These are phyloP conservation scores for human DNA, from an alignment of 2,113 vertebrate species.

Conservation along the genomic window DNA sequence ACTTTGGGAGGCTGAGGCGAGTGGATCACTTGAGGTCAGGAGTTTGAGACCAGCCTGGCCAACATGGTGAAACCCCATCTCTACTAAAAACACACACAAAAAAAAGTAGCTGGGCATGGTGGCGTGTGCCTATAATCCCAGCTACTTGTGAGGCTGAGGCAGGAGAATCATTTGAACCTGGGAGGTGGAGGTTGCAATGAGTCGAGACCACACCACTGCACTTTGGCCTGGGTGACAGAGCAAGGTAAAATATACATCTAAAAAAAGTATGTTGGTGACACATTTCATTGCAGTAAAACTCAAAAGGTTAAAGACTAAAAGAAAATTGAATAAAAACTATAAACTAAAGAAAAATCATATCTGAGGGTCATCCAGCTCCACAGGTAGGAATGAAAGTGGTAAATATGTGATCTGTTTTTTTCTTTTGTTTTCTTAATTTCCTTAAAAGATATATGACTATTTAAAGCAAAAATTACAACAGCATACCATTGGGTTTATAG, in stretches of 20 bases:
- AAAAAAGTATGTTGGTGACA: no score
- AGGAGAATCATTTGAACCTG: not conserved
- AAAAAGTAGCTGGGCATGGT: not conserved
- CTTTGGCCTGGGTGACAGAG: no score
- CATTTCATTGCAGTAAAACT: no score
- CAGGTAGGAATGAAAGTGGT: not conserved
- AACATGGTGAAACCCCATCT: not conserved
- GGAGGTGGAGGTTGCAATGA: not conserved
- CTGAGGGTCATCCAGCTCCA: not conserved
- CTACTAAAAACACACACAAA: not conserved
- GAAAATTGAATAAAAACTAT: not conserved
- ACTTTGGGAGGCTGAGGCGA: not conserved
- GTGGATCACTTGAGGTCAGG: not conserved
- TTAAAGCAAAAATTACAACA: not conserved
- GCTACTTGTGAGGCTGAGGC: not conserved
- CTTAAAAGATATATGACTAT: not conserved
- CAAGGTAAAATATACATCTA: no score
- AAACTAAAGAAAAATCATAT: not conserved
- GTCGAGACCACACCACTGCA: not conserved
- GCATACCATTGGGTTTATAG: not conserved
- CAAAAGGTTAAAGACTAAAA: not conserved
- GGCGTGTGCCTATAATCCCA: not conserved
- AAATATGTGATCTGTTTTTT: not conserved
- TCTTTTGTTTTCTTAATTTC: not conserved
- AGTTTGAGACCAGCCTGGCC: not conserved